These are phyloP conservation scores for Hipposideros larvatus DNA, from an alignment of 2,797 vertebrate species.

Conservation along the genomic window DNA sequence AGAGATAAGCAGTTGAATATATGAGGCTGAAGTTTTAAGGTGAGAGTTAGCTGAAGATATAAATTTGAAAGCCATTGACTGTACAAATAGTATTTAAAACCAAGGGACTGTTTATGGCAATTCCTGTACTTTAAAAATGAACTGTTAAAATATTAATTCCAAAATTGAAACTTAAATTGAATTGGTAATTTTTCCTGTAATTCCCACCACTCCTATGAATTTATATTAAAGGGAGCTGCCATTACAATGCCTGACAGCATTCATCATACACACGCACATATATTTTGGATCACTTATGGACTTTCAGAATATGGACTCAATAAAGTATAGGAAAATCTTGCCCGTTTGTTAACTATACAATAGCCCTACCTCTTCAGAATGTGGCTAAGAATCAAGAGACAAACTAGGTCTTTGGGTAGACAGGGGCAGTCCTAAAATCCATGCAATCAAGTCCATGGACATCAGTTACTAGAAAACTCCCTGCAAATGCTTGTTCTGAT, in stretches of 20 bases:
- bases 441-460: neutral
- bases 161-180: constrained; percentile 2
- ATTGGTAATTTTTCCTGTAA: constrained; percentile 8
- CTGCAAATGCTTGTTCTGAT: neutral
- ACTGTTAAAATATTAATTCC: constrained; percentile 15
- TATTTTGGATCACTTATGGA: neutral
- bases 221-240: neutral
- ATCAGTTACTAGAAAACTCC: neutral
- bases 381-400: neutral
- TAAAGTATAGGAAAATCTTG: neutral
- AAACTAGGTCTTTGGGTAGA: neutral
- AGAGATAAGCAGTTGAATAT: neutral
- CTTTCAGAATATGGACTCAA: neutral
- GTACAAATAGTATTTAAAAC: neutral
- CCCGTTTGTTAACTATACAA: neutral
- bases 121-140: neutral
- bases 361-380: constrained; percentile 40
- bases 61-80: neutral
- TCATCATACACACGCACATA: neutral
- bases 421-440: neutral
- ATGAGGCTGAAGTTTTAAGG: neutral
- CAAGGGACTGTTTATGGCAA: neutral
- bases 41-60: neutral
- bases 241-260: neutral
- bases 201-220: neutral